Percentiles rank a stretch among this genome's conserved stretches.
These are phyloP conservation scores for Cyclargus thomasi DNA, from an alignment of 1,140 invertebrate species.

Conservation along the genomic window DNA sequence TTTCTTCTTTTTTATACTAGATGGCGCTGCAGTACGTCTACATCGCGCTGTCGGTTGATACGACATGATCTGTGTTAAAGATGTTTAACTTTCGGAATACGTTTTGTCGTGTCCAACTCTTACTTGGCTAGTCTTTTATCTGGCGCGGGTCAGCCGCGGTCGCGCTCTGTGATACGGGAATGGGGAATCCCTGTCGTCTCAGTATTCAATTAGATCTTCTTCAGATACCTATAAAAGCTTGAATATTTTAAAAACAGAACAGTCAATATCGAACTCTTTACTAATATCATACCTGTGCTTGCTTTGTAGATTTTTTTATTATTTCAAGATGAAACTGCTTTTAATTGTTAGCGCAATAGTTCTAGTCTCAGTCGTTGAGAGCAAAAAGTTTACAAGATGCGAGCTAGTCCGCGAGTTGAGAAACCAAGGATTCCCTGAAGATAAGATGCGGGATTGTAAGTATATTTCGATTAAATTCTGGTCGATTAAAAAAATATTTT, in stretches of 20 bases:
- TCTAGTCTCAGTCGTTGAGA: slow-evolving; percentile 29
- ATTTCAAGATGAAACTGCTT: not conserved
- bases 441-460: slow-evolving; percentile 46
- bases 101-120: too few species aligned
- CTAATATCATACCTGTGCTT: not conserved
- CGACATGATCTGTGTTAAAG: too few species aligned
- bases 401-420: slow-evolving; percentile 40
- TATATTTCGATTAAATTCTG: too few species aligned
- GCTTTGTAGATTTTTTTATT: not conserved
- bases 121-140: not conserved
- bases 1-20: too few species aligned
- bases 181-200: not conserved
- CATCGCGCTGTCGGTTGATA: too few species aligned
- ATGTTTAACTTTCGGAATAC: too few species aligned
- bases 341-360: slow-evolving; percentile 10
- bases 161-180: not conserved
- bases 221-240: not conserved
- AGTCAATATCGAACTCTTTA: not conserved
- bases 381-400: slow-evolving; percentile 39
- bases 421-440: slow-evolving; percentile 45
- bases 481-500: too few species aligned
- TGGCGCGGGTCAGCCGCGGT: not conserved
- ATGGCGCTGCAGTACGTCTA: too few species aligned
- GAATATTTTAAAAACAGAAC: not conserved
- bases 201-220: not conserved